A percentile compares a stretch with the other conserved stretches of the same genome.
Evolutionary conservation across 2,888 invertebrate species (phyloP).

Genomic region (Cancer borealis): DNA sequence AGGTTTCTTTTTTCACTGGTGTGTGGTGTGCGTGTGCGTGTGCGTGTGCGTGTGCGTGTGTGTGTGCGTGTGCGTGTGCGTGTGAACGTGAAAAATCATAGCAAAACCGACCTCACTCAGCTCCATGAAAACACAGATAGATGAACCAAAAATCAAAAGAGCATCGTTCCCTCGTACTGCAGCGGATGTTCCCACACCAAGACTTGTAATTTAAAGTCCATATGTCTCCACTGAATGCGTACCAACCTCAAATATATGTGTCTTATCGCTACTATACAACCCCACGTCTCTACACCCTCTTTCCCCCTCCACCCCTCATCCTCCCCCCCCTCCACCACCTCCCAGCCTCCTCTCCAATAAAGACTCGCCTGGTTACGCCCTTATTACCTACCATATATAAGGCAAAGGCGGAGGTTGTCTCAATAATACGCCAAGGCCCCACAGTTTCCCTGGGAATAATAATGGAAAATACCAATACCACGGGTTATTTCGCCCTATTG

Average conservation of each 20-base stretch:
- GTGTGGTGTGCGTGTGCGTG: no score
- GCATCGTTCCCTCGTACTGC: neutral
- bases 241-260: slow-evolving; percentile 27
- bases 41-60: no score
- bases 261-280: neutral
- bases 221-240: slow-evolving; percentile 8
- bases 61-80: neutral
- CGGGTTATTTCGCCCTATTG: neutral
- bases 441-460: neutral
- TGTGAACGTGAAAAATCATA: neutral
- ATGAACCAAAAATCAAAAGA: neutral
- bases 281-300: neutral
- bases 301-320: neutral
- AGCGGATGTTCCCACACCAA: slow-evolving; percentile 2
- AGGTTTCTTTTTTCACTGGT: neutral
- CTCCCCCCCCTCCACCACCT: neutral
- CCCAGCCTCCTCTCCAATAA: neutral
- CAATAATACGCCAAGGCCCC: neutral
- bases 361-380: slow-evolving; percentile 5
- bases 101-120: neutral
- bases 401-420: neutral
- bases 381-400: slow-evolving; percentile 5
- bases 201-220: neutral
- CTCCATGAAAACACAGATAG: neutral
- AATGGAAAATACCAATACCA: slow-evolving; percentile 21